Evolutionary conservation across 2,888 invertebrate species (phyloP).

Genomic region (Ophion slaviceki): DNA sequence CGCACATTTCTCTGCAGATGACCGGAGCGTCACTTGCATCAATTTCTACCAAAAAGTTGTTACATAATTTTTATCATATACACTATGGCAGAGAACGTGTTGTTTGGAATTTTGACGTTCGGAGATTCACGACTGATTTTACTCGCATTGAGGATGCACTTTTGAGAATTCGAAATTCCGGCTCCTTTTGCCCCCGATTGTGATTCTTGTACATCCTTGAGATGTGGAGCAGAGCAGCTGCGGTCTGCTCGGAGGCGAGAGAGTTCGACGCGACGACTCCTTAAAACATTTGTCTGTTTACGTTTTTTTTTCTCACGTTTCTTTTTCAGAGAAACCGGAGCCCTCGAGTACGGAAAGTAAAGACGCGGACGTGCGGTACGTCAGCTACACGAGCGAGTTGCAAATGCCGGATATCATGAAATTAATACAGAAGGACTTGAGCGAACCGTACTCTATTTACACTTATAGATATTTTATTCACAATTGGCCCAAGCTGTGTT

Average conservation of each 20-base stretch:
- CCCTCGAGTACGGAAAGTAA: conserved; percentile 73
- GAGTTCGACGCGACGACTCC: neutral
- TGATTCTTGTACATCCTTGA: neutral
- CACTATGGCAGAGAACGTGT: too few relatives aligned
- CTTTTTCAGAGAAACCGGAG: conserved; percentile 73
- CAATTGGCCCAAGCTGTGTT: conserved; percentile 99
- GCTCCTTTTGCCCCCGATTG: neutral
- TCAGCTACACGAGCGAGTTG: conserved; percentile 95
- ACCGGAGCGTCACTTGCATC: too few relatives aligned
- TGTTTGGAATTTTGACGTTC: too few relatives aligned
- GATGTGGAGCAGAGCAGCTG: neutral
- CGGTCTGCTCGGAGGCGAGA: neutral
- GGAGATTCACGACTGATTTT: too few relatives aligned
- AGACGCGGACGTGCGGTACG: conserved; percentile 85
- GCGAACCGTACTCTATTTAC: conserved; percentile 99
- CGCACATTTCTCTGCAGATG: too few relatives aligned
- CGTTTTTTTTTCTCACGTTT: conserved; percentile 33
- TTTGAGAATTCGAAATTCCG: neutral
- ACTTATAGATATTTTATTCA: conserved; percentile 99
- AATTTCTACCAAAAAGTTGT: too few relatives aligned
- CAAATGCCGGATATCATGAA: conserved; percentile 99
- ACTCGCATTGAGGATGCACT: neutral
- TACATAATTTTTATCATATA: too few relatives aligned
- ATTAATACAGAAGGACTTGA: conserved; percentile 99
- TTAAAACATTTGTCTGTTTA: conserved; percentile 20